Percentiles rank a stretch among this genome's conserved stretches.
Evolutionary conservation across 2,888 invertebrate genomes (phyloP).

Genomic region (Protonemura montana): DNA sequence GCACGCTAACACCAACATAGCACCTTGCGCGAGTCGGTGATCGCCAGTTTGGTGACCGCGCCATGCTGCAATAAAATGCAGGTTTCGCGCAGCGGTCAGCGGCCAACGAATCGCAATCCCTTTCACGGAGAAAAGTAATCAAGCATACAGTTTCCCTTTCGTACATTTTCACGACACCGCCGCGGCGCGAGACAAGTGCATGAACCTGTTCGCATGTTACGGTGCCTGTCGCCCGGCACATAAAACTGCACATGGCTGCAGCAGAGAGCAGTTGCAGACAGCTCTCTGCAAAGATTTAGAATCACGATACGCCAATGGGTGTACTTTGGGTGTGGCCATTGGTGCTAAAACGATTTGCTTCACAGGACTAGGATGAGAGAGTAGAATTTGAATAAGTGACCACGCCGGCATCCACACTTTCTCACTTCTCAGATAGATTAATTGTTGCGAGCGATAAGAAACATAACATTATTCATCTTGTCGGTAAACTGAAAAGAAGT

Average conservation of each 20-base stretch:
- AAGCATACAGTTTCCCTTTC: constrained; percentile 26
- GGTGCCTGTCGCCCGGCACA: neutral
- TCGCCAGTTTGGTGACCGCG: no score
- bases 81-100: neutral
- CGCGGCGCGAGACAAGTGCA: neutral
- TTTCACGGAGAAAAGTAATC: constrained; percentile 28
- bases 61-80: no score
- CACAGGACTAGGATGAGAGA: constrained; percentile 24
- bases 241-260: neutral
- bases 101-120: neutral
- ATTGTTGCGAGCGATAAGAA: neutral
- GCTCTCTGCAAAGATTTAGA: constrained; percentile 17
- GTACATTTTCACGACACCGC: neutral
- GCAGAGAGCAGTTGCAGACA: neutral
- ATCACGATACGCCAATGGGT: neutral
- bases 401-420: neutral
- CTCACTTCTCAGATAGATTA: constrained; percentile 7
- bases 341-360: constrained; percentile 18
- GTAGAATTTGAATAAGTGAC: neutral
- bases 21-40: no score
- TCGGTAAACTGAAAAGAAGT: neutral
- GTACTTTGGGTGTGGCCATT: constrained; percentile 14
- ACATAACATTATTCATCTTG: neutral
- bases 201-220: neutral
- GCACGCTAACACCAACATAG: no score